Evolutionary conservation across 2,888 invertebrate species (phyloP).

Genomic region (Nomada flava): DNA sequence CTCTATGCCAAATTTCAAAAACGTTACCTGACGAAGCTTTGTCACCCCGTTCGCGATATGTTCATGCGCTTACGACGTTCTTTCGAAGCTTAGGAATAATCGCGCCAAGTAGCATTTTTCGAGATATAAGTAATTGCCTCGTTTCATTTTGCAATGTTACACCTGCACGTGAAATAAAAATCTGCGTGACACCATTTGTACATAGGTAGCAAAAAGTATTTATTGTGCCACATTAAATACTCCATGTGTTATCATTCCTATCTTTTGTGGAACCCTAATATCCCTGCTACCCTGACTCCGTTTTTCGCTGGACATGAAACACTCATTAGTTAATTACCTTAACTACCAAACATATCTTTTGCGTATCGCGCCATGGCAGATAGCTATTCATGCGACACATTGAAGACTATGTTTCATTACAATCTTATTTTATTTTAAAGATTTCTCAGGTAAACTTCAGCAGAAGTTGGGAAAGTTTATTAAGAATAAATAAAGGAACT

Average conservation of each 20-base stretch:
- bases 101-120: neutral
- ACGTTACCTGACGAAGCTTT: conserved; percentile 6
- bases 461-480: neutral
- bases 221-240: too few species aligned
- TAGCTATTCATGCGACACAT: neutral
- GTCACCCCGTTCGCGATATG: neutral
- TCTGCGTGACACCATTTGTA: neutral
- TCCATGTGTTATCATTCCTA: neutral
- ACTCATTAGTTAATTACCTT: neutral
- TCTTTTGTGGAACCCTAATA: neutral
- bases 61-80: neutral
- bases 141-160: neutral
- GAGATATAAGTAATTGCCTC: neutral
- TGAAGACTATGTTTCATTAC: neutral
- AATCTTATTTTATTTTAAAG: neutral
- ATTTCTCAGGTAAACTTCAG: neutral
- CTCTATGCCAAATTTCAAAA: conserved; percentile 63
- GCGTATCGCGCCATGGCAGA: too few species aligned
- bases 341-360: neutral
- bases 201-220: neutral
- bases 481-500: neutral
- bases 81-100: neutral
- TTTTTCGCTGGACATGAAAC: neutral
- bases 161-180: neutral
- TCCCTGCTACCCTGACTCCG: neutral